Percentiles rank a stretch among this genome's conserved stretches.
These are phyloP conservation scores for Hemicrepidius hirtus DNA, from an alignment of 2,888 invertebrate genomes.

Conservation along the genomic window DNA sequence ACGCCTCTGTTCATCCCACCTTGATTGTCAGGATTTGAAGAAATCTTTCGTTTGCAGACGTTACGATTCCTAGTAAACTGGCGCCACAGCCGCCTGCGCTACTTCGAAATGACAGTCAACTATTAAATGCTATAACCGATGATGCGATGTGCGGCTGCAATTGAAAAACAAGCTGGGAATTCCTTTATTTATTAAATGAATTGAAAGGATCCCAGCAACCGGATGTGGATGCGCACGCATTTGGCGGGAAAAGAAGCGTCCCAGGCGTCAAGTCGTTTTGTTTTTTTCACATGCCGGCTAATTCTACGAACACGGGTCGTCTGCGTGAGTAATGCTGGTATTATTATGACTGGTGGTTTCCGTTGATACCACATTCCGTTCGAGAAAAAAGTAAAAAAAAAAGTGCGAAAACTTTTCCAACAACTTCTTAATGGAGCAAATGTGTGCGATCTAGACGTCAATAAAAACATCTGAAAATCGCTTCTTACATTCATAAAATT, in stretches of 20 bases:
- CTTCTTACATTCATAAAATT: too few species aligned
- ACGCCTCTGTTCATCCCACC: neutral
- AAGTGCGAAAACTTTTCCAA: slow-evolving; percentile 9
- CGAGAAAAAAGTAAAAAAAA: neutral
- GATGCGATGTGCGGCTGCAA: slow-evolving; percentile 1
- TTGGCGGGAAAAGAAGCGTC: slow-evolving; percentile 59
- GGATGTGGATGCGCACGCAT: slow-evolving; percentile 48
- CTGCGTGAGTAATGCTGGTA: slow-evolving; percentile 34
- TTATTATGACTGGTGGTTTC: slow-evolving; percentile 33
- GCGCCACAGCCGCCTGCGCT: slow-evolving; percentile 17
- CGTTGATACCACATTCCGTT: slow-evolving; percentile 26
- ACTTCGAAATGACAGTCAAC: neutral
- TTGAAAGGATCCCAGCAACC: slow-evolving; percentile 32
- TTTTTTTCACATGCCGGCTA: slow-evolving; percentile 66
- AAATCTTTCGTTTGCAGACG: neutral
- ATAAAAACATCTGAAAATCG: too few species aligned
- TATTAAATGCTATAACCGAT: neutral
- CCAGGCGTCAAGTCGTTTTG: slow-evolving; percentile 39
- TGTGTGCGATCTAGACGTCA: too few species aligned
- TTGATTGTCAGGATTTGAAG: neutral
- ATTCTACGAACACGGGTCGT: slow-evolving; percentile 39
- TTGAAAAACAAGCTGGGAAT: slow-evolving; percentile 35
- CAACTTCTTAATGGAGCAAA: too few species aligned
- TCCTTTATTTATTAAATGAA: slow-evolving; percentile 43
- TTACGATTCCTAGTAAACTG: slow-evolving; percentile 11